Conservation (phyloP, 64 coral and sea anemone species). For the Porites australiensis region DNA sequence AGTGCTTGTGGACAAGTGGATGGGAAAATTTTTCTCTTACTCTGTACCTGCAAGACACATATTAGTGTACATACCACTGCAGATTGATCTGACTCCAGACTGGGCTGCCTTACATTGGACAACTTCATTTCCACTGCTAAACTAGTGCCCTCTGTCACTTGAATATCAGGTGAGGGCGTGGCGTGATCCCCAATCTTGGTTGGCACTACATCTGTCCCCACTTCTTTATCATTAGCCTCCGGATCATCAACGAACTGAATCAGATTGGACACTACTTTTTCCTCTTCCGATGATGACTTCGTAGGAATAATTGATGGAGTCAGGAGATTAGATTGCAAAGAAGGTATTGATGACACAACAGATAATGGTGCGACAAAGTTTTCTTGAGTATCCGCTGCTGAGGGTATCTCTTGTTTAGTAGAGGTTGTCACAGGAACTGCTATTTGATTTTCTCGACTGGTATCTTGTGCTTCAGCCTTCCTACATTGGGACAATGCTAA, state of each 20-base stretch:
- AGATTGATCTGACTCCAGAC: conserved; percentile 87
- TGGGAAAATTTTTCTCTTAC: too few relatives aligned
- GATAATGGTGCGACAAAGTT: not conserved
- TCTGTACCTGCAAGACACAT: too few relatives aligned
- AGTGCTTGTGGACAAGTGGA: too few relatives aligned
- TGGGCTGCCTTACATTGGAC: conserved; percentile 56
- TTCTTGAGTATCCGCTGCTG: not conserved
- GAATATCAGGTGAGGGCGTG: not conserved
- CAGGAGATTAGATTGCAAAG: not conserved
- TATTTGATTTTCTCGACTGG: not conserved
- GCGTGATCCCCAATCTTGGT: not conserved
- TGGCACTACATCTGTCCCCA: not conserved
- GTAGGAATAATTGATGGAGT: conserved; percentile 8
- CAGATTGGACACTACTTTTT: not conserved
- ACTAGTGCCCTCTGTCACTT: not conserved
- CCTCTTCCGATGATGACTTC: not conserved
- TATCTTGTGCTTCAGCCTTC: not conserved
- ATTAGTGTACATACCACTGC: conserved; percentile 46
- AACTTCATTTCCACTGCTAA: not conserved
- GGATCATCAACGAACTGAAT: not conserved
- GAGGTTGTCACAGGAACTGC: not conserved
- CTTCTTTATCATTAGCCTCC: not conserved
- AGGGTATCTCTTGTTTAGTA: not conserved
- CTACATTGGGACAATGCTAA: too few relatives aligned
- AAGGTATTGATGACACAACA: not conserved